Evolutionary conservation across 2,888 invertebrate species (phyloP).

Genomic region (Mimas tiliae): DNA sequence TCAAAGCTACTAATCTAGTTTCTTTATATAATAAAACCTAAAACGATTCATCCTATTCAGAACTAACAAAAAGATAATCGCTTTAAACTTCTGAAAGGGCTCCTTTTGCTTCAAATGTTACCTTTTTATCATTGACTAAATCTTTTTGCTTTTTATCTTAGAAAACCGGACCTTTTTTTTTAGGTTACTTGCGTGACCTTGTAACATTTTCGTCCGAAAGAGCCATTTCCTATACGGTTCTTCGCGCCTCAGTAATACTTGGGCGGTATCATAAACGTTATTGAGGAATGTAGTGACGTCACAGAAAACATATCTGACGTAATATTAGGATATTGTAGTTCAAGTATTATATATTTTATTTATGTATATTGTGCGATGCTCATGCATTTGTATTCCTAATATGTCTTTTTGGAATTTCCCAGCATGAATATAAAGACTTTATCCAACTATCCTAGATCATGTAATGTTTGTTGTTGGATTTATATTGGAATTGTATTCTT

Average conservation of each 20-base stretch:
- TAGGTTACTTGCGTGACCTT: conserved; percentile 1
- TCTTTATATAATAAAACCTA: background rate
- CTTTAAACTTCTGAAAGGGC: background rate
- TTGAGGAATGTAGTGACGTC: conserved; percentile 14
- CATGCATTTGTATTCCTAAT: no score
- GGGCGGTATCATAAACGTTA: conserved; percentile 6
- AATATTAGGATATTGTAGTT: background rate
- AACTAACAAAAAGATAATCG: background rate
- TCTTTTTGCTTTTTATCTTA: background rate
- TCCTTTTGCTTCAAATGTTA: background rate
- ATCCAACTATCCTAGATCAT: no score
- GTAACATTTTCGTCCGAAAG: background rate
- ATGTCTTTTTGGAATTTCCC: no score
- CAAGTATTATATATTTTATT: background rate
- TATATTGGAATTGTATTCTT: no score
- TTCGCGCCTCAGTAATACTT: conserved; percentile 8
- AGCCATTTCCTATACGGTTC: conserved; percentile 16
- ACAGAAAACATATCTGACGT: background rate
- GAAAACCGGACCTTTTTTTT: background rate
- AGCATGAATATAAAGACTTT: no score
- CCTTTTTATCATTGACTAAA: background rate
- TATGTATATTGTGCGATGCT: background rate
- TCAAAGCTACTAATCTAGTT: background rate
- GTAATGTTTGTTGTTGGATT: no score
- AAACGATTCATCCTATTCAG: background rate